phyloP scores from a whole-genome alignment of 92 coral and sea anemone species.

The Actinernus sp. region DNA sequence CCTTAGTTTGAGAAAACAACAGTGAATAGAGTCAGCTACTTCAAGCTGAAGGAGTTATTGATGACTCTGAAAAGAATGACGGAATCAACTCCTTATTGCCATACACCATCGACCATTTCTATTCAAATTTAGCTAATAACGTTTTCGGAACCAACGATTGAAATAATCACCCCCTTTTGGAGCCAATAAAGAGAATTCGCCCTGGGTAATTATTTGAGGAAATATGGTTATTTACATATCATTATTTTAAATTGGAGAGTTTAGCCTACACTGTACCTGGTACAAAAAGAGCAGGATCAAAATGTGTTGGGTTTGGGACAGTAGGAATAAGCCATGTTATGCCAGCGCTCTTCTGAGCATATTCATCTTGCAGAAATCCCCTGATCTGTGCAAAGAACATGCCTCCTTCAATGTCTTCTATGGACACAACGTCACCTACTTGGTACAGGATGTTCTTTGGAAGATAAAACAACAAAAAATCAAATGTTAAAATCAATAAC shows the following conservation, averaged over 20 bases:
- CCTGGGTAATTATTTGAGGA: too few species aligned
- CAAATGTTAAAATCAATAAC: not conserved
- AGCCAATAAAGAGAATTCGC: too few species aligned
- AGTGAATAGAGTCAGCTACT: too few species aligned
- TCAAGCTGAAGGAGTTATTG: too few species aligned
- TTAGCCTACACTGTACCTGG: slow-evolving; percentile 63
- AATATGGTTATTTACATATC: not conserved
- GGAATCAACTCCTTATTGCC: too few species aligned
- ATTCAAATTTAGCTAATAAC: too few species aligned
- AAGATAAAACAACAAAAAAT: too few species aligned
- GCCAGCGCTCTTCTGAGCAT: slow-evolving; percentile 93
- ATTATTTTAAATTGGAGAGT: not conserved
- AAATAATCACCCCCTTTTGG: too few species aligned
- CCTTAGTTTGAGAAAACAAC: too few species aligned
- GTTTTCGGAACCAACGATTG: too few species aligned
- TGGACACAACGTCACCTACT: slow-evolving; percentile 95
- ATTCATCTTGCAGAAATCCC: slow-evolving; percentile 96
- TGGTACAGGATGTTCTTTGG: slow-evolving; percentile 88
- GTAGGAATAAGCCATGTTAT: slow-evolving; percentile 97
- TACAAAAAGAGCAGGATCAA: slow-evolving; percentile 93
- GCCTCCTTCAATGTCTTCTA: slow-evolving; percentile 91
- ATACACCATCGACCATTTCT: too few species aligned
- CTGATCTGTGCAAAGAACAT: slow-evolving; percentile 88
- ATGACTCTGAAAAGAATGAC: too few species aligned
- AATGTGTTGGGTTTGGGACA: slow-evolving; percentile 80